Percentiles rank a stretch among this genome's conserved stretches.
phyloP scores from a whole-genome alignment of 2,113 vertebrate genomes.

The Mesocricetus auratus region DNA sequence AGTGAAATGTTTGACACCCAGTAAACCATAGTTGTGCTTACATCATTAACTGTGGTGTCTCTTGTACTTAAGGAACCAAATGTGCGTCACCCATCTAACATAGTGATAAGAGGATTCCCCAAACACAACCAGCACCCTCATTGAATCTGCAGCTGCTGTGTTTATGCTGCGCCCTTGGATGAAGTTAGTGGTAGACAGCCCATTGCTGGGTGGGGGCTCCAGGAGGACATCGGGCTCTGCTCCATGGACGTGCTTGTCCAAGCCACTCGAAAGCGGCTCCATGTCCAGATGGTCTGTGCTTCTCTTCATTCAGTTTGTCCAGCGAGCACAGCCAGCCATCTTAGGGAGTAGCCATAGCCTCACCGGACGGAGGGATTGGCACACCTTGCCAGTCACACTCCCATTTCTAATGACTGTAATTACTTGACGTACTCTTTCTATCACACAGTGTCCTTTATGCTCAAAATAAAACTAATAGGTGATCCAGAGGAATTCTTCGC shows the following conservation, averaged over 20 bases:
- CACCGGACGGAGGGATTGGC: slow-evolving; percentile 33
- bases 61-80: slow-evolving; percentile 7
- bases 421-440: slow-evolving; percentile 44
- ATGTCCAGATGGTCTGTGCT: slow-evolving; percentile 21
- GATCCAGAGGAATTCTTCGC: slow-evolving; percentile 45
- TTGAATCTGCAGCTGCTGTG: not conserved
- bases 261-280: not conserved
- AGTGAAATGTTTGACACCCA: not conserved
- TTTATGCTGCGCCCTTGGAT: not conserved
- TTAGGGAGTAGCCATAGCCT: slow-evolving; percentile 51
- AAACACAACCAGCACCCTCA: not conserved
- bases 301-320: slow-evolving; percentile 6
- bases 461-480: slow-evolving; percentile 48
- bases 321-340: slow-evolving; percentile 1
- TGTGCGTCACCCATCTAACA: not conserved
- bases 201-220: not conserved
- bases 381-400: slow-evolving; percentile 20
- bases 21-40: not conserved
- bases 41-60: not conserved
- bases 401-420: slow-evolving; percentile 44
- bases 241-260: not conserved
- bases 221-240: not conserved
- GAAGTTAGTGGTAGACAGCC: slow-evolving; percentile 11
- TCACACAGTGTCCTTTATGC: slow-evolving; percentile 8
- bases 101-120: not conserved